Base-by-base conservation (phyloP, 1,140 invertebrate species). In the Drosophila bocki region DNA sequence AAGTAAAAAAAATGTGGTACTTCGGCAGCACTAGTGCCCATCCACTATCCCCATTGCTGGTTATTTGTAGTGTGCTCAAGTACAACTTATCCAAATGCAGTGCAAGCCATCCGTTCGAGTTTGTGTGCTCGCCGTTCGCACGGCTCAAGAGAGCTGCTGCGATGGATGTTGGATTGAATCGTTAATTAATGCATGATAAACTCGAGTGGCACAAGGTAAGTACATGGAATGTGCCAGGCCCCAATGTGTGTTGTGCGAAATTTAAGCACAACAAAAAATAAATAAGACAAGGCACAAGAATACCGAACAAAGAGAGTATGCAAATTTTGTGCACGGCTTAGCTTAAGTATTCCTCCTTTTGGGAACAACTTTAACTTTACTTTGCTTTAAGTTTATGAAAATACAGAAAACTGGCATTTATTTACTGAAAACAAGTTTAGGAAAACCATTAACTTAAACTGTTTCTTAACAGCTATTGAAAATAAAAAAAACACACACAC, bases 111-210 rank as follows among this genome's bases (percentile, higher is more conserved):
- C 32, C 22, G 42, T n/a, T 53, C 47, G 37, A 56, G 45, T 61
- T 76, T 51, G 51, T 64, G 59, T 80, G 41, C 51, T 80, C 78
- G 57, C 67, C 35, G 50, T 67, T 68, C 44, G 61, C 48, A 59
- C 78, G 65, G 39, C 50, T 68, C 64, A 29, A 60, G 47, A 53
- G 64, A 33, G 44, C 48, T 65, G 58, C 54, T 65, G 67, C 65
- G 59, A 62, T 78, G 44, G 41, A 47, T 45, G 70, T 64, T 48
- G 72, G 59, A 74, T 57, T 62, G 82, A 68, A 81, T 62, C 57
- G 69, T 78, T 85, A 85, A 85, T 84, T 70, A 78, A 78, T 81
- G 78, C 65, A 75, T 65, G 70, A 51, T 78, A 45, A 53, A 45
- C 68, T 50, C 32, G 29, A 42, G 53, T 12, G 44, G 50, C 51